phyloP scores from a whole-genome alignment of 1,140 invertebrate species.

The Protaetia brevitarsis region DNA sequence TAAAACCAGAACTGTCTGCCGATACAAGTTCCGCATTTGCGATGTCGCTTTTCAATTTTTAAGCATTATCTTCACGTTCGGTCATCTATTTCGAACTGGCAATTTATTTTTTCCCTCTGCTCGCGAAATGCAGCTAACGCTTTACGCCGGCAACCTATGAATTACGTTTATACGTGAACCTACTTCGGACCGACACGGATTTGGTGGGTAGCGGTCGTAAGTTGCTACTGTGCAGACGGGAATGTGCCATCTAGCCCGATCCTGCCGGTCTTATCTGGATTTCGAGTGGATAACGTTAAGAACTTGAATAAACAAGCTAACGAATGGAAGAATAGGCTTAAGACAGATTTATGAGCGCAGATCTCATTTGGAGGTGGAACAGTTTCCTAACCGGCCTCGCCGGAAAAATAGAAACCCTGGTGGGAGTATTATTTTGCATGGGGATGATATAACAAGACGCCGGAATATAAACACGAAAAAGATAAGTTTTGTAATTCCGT shows the following conservation, averaged over 20 bases:
- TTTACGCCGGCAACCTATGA: neutral
- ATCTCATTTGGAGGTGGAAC: neutral
- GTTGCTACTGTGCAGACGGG: neutral
- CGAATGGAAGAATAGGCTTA: constrained; percentile 3
- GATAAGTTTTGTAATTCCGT: too few species aligned
- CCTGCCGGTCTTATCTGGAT: neutral
- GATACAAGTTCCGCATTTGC: too few species aligned
- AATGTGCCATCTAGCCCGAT: neutral
- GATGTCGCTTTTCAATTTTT: too few species aligned
- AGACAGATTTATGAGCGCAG: neutral
- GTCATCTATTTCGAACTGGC: neutral
- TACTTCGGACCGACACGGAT: neutral
- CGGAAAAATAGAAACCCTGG: too few species aligned
- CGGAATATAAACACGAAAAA: too few species aligned
- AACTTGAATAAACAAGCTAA: constrained; percentile 13
- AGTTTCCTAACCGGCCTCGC: neutral
- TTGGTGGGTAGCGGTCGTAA: neutral
- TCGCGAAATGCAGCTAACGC: neutral
- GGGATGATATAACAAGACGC: too few species aligned
- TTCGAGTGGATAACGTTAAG: neutral
- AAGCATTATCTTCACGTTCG: too few species aligned
- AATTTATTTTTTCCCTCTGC: neutral
- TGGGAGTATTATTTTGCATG: too few species aligned
- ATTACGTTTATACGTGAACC: constrained; percentile 6
- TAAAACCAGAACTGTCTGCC: too few species aligned